Base-by-base conservation (phyloP, 2,797 vertebrate species). In the Cyclura pinguis region DNA sequence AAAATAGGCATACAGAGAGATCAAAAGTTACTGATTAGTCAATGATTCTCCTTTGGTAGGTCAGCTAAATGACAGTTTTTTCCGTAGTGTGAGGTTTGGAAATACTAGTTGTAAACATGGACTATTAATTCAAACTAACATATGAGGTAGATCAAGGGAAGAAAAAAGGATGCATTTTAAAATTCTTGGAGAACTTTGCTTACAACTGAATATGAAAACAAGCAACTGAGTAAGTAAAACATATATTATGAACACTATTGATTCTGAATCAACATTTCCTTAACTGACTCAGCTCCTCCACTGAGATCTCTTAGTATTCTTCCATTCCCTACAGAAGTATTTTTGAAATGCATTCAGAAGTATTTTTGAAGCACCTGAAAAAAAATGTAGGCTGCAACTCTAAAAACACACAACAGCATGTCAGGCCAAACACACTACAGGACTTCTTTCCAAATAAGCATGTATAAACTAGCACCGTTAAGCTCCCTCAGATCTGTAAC, bases 101-200 rank as follows among this genome's bases (percentile, higher is more conserved):
- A 86, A 81, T 47, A 86, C 72, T 64, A 52, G 74, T 42, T 86
- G 24, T 64, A 86, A 86, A 74, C 55, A 86, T 29, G 14, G 67
- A 74, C 12, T 57, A 4, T 27, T 73, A 55, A 86, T 50, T 59
- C 13, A 81, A 73, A 29, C 29, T 80, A n/a, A 85, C 4, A 18
- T 57, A 85, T 80, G 77, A 38, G 72, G 1, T 55, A 57, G 6
- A 80, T 55, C 14, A 89, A 85, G 16, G 50, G 32, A 72, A 55
- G 47, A 8, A 64, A 47, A 29, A 24, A 69, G 29, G 32, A 55
- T 8, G n/a, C 29, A 62, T 77, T 35, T 89, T 42, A 38, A 35
- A 9, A 69, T 5, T 0, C 16, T 50, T 42, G 76, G 59, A 47
- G 27, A 80, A 47, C 80, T 50, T 85, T 80, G 18, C 59, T 9